Percentiles rank a stretch among this genome's conserved stretches.
phyloP scores from a whole-genome alignment of 1,140 invertebrate species.

The Caenorhabditis brenneri region DNA sequence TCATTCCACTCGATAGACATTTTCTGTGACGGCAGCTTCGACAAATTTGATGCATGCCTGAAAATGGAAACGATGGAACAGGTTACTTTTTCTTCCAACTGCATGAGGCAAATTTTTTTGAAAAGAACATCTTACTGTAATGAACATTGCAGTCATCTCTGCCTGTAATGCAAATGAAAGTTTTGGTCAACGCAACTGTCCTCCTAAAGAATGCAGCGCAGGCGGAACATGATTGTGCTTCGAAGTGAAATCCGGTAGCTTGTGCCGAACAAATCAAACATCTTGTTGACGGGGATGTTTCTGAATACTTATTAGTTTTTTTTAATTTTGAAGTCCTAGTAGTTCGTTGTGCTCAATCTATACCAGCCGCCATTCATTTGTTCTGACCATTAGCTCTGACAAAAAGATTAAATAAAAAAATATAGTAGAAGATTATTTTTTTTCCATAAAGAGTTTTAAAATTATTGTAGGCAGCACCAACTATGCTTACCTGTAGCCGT shows the following conservation, averaged over 20 bases:
- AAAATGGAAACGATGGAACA: background rate
- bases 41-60: constrained; percentile 79
- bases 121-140: constrained; percentile 45
- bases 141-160: constrained; percentile 45
- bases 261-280: constrained; percentile 50
- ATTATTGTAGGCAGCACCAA: too few relatives aligned
- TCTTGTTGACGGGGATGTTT: background rate
- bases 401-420: too few relatives aligned
- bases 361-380: background rate
- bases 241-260: constrained; percentile 56
- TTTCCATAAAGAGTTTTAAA: too few relatives aligned
- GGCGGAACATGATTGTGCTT: constrained; percentile 54
- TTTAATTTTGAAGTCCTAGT: background rate
- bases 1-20: constrained; percentile 96
- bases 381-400: too few relatives aligned
- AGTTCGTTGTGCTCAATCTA: background rate
- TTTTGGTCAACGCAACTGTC: constrained; percentile 52
- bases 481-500: too few relatives aligned
- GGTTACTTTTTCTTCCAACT: background rate
- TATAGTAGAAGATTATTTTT: too few relatives aligned
- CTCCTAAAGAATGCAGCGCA: constrained; percentile 56
- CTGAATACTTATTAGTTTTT: background rate
- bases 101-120: too few relatives aligned
- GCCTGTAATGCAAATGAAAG: constrained; percentile 47
- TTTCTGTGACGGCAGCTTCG: constrained; percentile 91